phyloP scores from a whole-genome alignment of 1,140 invertebrate genomes.

The Drosophila bifasciata region DNA sequence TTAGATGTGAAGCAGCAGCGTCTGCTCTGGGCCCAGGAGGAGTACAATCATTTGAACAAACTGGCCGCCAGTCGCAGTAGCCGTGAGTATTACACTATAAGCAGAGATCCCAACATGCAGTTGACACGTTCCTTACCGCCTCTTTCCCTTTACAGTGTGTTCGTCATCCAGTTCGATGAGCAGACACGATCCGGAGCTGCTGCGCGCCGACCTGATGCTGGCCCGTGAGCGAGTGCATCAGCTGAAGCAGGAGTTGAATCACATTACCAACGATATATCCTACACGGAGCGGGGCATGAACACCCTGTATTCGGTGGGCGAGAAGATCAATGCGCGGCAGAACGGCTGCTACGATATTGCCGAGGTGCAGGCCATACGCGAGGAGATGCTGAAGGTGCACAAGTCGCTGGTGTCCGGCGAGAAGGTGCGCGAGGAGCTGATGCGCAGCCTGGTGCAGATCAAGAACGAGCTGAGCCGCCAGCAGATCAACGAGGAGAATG shows the following conservation, averaged over 20 bases:
- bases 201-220: constrained; percentile 95
- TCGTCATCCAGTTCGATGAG: constrained; percentile 95
- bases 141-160: constrained; percentile 88
- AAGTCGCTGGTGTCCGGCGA: constrained; percentile 93
- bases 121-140: neutral
- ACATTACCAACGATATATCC: constrained; percentile 95
- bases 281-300: constrained; percentile 96
- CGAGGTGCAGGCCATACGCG: constrained; percentile 97
- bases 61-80: constrained; percentile 93
- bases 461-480: constrained; percentile 96
- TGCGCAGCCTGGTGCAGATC: constrained; percentile 95
- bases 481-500: constrained; percentile 91
- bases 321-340: constrained; percentile 93
- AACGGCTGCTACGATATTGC: constrained; percentile 95
- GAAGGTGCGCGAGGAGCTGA: constrained; percentile 96
- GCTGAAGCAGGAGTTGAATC: constrained; percentile 94
- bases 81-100: constrained; percentile 87
- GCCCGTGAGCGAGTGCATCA: constrained; percentile 94
- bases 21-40: constrained; percentile 95
- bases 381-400: constrained; percentile 96
- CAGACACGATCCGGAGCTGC: constrained; percentile 96
- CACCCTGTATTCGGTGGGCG: constrained; percentile 95
- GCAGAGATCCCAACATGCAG: neutral
- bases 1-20: constrained; percentile 97
- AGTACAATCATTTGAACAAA: constrained; percentile 97